These are phyloP conservation scores for Calidris pugnax DNA, from an alignment of 2,113 vertebrate genomes.

Conservation along the genomic window DNA sequence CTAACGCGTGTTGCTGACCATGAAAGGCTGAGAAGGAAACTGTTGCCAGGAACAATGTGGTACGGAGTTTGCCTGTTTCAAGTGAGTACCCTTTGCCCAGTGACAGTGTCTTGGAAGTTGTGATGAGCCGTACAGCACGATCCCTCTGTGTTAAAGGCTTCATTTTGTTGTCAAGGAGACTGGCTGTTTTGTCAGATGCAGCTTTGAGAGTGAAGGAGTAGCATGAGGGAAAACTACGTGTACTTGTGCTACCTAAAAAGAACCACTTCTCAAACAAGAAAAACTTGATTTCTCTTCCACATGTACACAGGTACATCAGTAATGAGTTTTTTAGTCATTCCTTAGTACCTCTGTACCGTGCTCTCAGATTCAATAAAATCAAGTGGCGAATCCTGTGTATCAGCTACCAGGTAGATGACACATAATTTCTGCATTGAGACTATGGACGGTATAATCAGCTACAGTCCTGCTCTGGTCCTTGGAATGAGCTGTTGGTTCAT, in stretches of 20 bases:
- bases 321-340: background rate
- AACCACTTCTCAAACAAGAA: background rate
- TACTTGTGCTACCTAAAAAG: background rate
- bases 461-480: background rate
- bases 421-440: background rate
- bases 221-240: background rate
- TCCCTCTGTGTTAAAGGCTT: background rate
- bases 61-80: background rate
- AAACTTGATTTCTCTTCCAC: background rate
- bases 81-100: background rate
- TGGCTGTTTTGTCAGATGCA: background rate
- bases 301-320: background rate
- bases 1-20: background rate
- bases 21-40: background rate
- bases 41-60: background rate
- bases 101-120: background rate
- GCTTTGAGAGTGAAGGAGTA: background rate
- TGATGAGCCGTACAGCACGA: background rate
- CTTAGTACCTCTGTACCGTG: background rate
- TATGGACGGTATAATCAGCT: background rate
- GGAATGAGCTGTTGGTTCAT: background rate
- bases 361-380: background rate
- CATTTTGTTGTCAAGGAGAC: conserved; percentile 56
- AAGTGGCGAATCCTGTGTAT: background rate
- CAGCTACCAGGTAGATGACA: background rate